These are phyloP conservation scores for Bicyclus anynana DNA, from an alignment of 1,140 invertebrate genomes.

Conservation along the genomic window DNA sequence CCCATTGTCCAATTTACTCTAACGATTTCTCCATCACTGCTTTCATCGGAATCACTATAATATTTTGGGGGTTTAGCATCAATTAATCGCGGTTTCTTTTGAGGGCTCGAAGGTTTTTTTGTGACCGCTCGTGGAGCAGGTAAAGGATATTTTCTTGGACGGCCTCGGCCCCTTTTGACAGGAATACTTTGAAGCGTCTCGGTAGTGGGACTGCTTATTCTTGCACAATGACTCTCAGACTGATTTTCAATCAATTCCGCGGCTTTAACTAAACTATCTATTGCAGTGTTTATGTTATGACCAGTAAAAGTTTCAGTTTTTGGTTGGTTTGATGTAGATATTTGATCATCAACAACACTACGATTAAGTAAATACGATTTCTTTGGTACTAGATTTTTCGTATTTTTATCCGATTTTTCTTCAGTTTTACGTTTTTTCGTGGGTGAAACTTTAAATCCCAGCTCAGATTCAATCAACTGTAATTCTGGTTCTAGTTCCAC, in stretches of 20 bases:
- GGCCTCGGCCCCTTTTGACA: conserved; percentile 61
- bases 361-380: conserved; percentile 64
- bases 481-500: conserved; percentile 64
- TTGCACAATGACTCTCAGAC: conserved; percentile 43
- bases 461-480: conserved; percentile 69
- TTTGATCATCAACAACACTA: conserved; percentile 32
- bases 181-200: conserved; percentile 41
- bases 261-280: conserved; percentile 68
- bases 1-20: conserved; percentile 73
- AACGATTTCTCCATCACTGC: conserved; percentile 50
- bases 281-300: conserved; percentile 52
- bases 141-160: conserved; percentile 64
- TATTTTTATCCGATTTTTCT: conserved; percentile 48
- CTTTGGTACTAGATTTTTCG: conserved; percentile 57
- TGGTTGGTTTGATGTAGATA: conserved; percentile 3
- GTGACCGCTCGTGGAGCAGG: conserved; percentile 36
- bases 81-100: conserved; percentile 56
- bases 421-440: conserved; percentile 64
- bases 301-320: conserved; percentile 33
- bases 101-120: conserved; percentile 42
- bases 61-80: conserved; percentile 40
- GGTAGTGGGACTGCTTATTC: conserved; percentile 18
- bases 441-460: conserved; percentile 51
- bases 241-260: conserved; percentile 65
- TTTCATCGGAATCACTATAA: conserved; percentile 45